Base-by-base conservation (phyloP, 2,797 vertebrate genomes). In the Novumbra hubbsi region DNA sequence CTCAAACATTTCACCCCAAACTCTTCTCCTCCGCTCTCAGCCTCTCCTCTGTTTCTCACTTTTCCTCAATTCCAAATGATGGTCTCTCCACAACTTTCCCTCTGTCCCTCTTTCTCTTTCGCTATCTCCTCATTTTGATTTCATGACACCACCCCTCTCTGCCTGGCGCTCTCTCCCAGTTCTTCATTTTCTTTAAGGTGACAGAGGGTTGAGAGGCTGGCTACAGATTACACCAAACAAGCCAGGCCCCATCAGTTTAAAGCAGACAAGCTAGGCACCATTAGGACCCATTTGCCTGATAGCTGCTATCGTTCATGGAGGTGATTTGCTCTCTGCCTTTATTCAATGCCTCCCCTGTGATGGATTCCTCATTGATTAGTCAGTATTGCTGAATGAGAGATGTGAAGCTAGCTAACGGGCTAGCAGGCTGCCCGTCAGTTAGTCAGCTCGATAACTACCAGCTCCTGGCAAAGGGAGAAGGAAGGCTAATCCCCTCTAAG, bases 221-320 rank as follows among this genome's bases (percentile, higher is more conserved):
- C 80, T 83, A 84, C 76, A 84, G 85, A 87, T 90, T 84, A 86
- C 81, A 78, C 84, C 84, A 86, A 24, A 57, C 55, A 57, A 57
- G 41, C 8, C 41, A 45, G 41, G 41, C 41, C 41, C 41, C 41
- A 45, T 45, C 41, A 45, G 41, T 45, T 45, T 45, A 45, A 45
- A 45, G 41, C 41, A 45, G 81, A 81, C 83, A 78, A 78, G 86
- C 76, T 78, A 85, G 84, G 78, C 86, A 81, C 84, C 88, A 90
- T 91, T 88, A 91, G 84, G 79, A 86, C 83, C 86, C 85, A 89
- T 90, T 90, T 89, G 85, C 82, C 86, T 88, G 88, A 91, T 90
- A 80, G 88, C 84, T 72, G 83, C 87, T 80, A 88, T 89, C 85
- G 69, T 83, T 86, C 84, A 84, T 84, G 74, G 78, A 78, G 80